A percentile compares a stretch with the other conserved stretches of the same genome.
Evolutionary conservation across 2,888 invertebrate genomes (phyloP).

Genomic region (Cheilosia vulpina): DNA sequence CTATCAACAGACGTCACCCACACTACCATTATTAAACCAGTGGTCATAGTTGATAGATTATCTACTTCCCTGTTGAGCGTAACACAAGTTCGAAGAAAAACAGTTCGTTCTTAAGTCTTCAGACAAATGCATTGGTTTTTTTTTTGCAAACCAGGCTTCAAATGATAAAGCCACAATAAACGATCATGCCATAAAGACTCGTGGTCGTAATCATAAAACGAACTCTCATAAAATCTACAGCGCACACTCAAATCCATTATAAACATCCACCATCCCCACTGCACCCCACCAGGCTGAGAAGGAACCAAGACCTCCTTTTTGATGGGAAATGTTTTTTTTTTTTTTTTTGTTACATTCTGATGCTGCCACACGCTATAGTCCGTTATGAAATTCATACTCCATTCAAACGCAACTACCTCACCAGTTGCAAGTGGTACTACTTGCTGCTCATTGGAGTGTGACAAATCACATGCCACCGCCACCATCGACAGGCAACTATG

Average conservation of each 20-base stretch:
- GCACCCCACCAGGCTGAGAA: not conserved
- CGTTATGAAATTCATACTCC: constrained; percentile 19
- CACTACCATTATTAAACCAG: not conserved
- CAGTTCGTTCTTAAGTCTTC: not conserved
- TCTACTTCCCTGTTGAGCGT: not conserved
- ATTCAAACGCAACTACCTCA: constrained; percentile 10
- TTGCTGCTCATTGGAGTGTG: constrained; percentile 47
- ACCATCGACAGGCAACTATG: constrained; percentile 35
- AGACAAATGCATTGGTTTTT: not conserved
- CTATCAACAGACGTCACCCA: not conserved
- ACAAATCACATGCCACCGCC: constrained; percentile 52
- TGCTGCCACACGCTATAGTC: constrained; percentile 28
- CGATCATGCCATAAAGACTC: constrained; percentile 25
- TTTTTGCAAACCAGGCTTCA: not conserved
- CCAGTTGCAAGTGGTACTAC: constrained; percentile 3
- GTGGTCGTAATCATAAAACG: constrained; percentile 31
- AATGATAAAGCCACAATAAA: constrained; percentile 30
- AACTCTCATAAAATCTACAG: constrained; percentile 27
- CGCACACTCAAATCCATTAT: constrained; percentile 35
- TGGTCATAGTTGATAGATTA: not conserved
- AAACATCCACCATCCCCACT: not conserved
- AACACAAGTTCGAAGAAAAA: not conserved
- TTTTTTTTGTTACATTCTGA: constrained; percentile 3
- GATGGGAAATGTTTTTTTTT: not conserved
- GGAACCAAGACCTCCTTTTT: constrained; percentile 17